A percentile compares a stretch with the other conserved stretches of the same genome.
Evolutionary conservation across 2,797 vertebrate genomes (phyloP).

Genomic region (Mormyrops attenuatus): DNA sequence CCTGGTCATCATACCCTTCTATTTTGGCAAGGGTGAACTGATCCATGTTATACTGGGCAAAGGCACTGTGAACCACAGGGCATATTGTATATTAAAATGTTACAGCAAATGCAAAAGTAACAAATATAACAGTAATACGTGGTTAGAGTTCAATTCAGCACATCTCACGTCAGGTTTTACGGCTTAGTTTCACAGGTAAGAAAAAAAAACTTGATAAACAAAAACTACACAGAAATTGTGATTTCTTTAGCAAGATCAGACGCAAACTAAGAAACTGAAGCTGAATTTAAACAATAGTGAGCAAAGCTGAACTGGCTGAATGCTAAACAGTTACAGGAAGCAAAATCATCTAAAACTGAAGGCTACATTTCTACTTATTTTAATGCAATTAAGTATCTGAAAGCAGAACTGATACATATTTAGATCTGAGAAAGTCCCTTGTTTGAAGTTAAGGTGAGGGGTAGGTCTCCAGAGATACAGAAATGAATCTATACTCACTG

Average conservation of each 20-base stretch:
- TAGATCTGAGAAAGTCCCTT: not conserved
- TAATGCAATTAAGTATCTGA: not conserved
- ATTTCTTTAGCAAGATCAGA: not conserved
- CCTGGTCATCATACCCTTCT: conserved; percentile 85
- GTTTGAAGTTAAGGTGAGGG: not conserved
- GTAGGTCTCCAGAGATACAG: not conserved
- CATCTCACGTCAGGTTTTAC: not conserved
- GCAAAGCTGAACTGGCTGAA: not conserved
- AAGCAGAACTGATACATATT: not conserved
- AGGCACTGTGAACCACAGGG: conserved; percentile 65
- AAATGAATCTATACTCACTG: conserved; percentile 68
- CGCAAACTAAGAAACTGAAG: not conserved
- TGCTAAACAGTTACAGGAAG: not conserved
- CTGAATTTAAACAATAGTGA: not conserved
- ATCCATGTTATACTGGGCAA: conserved; percentile 97
- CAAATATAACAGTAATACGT: not conserved
- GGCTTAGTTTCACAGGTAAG: not conserved
- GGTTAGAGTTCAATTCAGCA: not conserved
- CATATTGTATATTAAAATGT: conserved; percentile 1
- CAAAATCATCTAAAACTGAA: not conserved
- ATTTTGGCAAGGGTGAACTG: conserved; percentile 87
- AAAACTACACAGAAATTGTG: not conserved
- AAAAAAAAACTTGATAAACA: not conserved
- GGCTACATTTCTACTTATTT: not conserved
- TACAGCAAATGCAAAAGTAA: not conserved